Evolutionary conservation across 2,888 invertebrate species (phyloP).

Genomic region (Stictocephala bisonia): DNA sequence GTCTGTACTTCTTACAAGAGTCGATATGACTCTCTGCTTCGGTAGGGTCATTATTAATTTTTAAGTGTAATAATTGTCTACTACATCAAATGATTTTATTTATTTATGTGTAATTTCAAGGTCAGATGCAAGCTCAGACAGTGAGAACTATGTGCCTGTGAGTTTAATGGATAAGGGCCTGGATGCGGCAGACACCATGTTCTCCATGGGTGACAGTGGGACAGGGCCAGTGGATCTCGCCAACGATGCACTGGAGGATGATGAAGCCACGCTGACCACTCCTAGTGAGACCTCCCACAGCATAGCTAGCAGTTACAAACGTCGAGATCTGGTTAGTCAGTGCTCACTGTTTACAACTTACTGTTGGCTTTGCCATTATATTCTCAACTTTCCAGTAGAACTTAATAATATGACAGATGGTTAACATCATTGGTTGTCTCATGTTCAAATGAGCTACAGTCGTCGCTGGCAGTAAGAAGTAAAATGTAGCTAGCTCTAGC

Average conservation of each 20-base stretch:
- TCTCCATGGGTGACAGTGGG: constrained; percentile 63
- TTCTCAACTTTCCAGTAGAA: no score
- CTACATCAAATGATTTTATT: no score
- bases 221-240: constrained; percentile 74
- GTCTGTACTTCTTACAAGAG: no score
- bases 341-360: constrained; percentile 5
- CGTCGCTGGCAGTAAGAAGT: no score
- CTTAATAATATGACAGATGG: no score
- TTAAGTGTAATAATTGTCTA: no score
- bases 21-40: no score
- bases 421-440: no score
- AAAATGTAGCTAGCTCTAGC: no score
- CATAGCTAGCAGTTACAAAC: constrained; percentile 80
- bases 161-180: constrained; percentile 54
- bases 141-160: constrained; percentile 85
- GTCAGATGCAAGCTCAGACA: constrained; percentile 85
- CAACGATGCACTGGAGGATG: constrained; percentile 83
- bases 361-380: background rate
- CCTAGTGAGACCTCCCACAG: constrained; percentile 80
- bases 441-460: no score
- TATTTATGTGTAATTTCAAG: constrained; percentile 48
- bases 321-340: constrained; percentile 81
- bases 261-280: constrained; percentile 72
- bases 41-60: no score
- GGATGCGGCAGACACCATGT: constrained; percentile 67